Conservation (phyloP, 2,797 vertebrate species). For the Propithecus deckenii region DNA sequence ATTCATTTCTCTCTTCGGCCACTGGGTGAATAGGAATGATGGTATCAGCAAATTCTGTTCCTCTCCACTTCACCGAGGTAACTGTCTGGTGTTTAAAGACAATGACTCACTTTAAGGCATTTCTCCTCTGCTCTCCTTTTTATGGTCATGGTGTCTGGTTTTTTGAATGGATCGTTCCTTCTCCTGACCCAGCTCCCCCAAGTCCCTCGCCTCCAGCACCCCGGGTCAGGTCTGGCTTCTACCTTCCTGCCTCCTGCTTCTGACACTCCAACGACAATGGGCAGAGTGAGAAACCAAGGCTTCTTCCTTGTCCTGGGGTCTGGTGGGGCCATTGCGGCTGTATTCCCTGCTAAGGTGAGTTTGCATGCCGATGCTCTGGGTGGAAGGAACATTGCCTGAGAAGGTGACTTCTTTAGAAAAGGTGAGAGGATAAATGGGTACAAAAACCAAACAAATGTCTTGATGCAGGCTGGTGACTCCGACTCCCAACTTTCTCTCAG, state of each 20-base stretch:
- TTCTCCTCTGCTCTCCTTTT: conserved; percentile 66
- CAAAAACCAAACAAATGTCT: not conserved
- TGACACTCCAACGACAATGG: conserved; percentile 58
- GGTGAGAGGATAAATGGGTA: not conserved
- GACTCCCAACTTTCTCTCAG: not conserved
- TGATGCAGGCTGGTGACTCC: not conserved
- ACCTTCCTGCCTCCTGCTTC: conserved; percentile 56
- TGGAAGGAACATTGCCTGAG: not conserved
- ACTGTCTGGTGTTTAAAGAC: conserved; percentile 59
- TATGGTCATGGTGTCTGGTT: conserved; percentile 76
- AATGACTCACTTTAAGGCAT: conserved; percentile 63
- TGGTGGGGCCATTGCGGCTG: not conserved
- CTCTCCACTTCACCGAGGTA: conserved; percentile 45
- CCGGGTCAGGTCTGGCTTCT: conserved; percentile 65
- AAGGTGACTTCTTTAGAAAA: not conserved
- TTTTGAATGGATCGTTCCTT: conserved; percentile 77
- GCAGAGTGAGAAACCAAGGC: conserved; percentile 10
- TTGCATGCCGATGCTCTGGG: not conserved
- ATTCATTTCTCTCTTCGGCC: not conserved
- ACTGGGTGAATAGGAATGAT: not conserved
- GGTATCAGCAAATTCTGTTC: conserved; percentile 17
- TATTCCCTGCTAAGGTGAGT: not conserved
- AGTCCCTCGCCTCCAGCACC: conserved; percentile 44
- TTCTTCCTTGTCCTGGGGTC: not conserved
- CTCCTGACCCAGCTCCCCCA: not conserved